A percentile compares a stretch with the other conserved stretches of the same genome.
Evolutionary conservation across 2,888 invertebrate genomes (phyloP).

Genomic region (Torymus tubicola): DNA sequence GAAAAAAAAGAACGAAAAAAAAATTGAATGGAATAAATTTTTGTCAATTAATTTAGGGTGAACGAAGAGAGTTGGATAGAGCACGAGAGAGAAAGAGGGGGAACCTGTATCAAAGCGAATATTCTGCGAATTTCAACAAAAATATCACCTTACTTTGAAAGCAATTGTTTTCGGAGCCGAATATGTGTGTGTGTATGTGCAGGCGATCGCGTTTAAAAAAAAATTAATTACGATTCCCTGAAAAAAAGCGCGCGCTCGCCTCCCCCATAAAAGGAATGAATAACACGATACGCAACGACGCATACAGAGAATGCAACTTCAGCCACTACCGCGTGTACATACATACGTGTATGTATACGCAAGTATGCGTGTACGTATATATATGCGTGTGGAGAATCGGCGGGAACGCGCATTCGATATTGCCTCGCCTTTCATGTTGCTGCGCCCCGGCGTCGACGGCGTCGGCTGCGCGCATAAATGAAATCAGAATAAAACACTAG

Average conservation of each 20-base stretch:
- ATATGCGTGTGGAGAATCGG: slow-evolving; percentile 3
- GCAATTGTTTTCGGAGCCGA: slow-evolving; percentile 18
- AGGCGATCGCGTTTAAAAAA: slow-evolving; percentile 23
- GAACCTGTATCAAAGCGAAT: neutral
- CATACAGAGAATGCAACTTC: slow-evolving; percentile 32
- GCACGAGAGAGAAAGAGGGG: too few relatives aligned
- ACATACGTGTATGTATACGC: neutral
- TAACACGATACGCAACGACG: slow-evolving; percentile 25
- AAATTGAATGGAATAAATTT: slow-evolving; percentile 6
- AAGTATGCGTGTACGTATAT: neutral
- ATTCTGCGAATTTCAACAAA: slow-evolving; percentile 5
- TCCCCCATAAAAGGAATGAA: slow-evolving; percentile 37
- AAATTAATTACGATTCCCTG: slow-evolving; percentile 40
- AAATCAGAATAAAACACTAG: slow-evolving; percentile 57
- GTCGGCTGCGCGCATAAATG: slow-evolving; percentile 38
- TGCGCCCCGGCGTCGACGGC: neutral
- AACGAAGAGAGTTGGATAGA: too few relatives aligned
- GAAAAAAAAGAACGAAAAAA: too few relatives aligned
- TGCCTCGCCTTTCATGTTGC: slow-evolving; percentile 40
- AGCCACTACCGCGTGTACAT: neutral
- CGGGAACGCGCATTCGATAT: slow-evolving; percentile 32
- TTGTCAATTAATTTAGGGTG: slow-evolving; percentile 1
- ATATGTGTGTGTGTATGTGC: neutral
- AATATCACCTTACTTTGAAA: slow-evolving; percentile 32
- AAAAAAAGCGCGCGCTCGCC: slow-evolving; percentile 18